Evolutionary conservation across 1,140 invertebrate species (phyloP).

Genomic region (Tachypleus tridentatus): DNA sequence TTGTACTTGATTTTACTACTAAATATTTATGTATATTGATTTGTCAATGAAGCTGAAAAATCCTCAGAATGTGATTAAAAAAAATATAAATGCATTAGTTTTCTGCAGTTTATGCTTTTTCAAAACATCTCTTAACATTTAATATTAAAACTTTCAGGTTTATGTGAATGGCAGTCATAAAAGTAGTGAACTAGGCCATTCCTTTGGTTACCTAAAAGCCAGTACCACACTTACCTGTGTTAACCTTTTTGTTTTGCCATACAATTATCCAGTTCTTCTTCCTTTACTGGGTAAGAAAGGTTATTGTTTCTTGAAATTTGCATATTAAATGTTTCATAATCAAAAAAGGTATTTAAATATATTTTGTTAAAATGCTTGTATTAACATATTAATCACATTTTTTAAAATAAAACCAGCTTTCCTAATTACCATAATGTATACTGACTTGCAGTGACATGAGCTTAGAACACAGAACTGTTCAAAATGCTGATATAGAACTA

Average conservation of each 20-base stretch:
- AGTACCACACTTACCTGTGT: slow-evolving; percentile 87
- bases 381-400: too few species aligned
- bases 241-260: slow-evolving; percentile 95
- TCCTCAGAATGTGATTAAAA: not conserved
- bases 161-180: slow-evolving; percentile 83
- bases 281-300: slow-evolving; percentile 52
- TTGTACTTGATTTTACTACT: not conserved
- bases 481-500: too few species aligned
- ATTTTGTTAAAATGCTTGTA: too few species aligned
- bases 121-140: too few species aligned
- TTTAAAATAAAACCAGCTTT: too few species aligned
- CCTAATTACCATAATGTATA: too few species aligned
- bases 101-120: not conserved
- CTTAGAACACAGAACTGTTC: too few species aligned
- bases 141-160: slow-evolving; percentile 44
- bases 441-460: too few species aligned
- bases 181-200: slow-evolving; percentile 71
- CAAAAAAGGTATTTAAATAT: too few species aligned
- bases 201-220: slow-evolving; percentile 97
- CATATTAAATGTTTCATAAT: too few species aligned
- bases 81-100: slow-evolving; percentile 8
- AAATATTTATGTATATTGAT: slow-evolving; percentile 4
- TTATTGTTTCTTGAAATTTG: too few species aligned
- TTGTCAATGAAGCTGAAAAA: not conserved
- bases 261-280: slow-evolving; percentile 93